A percentile compares a stretch with the other conserved stretches of the same genome.
These are phyloP conservation scores for Chironomus tepperi DNA, from an alignment of 1,140 invertebrate genomes.

Conservation along the genomic window DNA sequence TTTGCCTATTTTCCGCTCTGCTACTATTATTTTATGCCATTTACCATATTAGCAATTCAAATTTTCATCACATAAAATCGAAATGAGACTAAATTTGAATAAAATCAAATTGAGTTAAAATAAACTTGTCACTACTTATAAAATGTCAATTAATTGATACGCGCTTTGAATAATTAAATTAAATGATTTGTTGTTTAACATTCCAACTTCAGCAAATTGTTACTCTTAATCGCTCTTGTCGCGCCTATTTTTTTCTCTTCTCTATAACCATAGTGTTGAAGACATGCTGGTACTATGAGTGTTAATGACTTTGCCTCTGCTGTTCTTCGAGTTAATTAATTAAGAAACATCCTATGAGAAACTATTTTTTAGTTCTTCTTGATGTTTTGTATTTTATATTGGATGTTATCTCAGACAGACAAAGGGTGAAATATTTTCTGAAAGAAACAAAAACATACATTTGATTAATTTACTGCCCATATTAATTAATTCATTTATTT, in stretches of 20 bases:
- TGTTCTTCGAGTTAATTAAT: neutral
- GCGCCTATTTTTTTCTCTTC: neutral
- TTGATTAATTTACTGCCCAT: too few species aligned
- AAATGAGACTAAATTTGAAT: too few species aligned
- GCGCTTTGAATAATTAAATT: neutral
- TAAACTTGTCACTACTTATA: neutral
- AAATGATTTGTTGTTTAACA: neutral
- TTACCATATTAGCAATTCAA: neutral
- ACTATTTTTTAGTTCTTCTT: too few species aligned
- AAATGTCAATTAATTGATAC: neutral
- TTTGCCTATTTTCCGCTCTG: too few species aligned
- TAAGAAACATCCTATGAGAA: neutral
- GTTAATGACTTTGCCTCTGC: neutral
- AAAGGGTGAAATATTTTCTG: too few species aligned
- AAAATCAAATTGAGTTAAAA: too few species aligned
- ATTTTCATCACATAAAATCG: neutral
- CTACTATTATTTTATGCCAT: neutral
- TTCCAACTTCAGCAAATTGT: neutral
- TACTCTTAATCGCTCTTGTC: neutral
- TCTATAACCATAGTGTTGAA: neutral
- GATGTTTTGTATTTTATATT: too few species aligned
- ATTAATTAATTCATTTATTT: too few species aligned
- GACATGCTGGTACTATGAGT: neutral
- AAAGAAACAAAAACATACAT: too few species aligned
- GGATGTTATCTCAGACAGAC: too few species aligned